Evolutionary conservation across 2,888 invertebrate genomes (phyloP), one percentile per base, ranked within the genome.

Genomic region (Meiosimyza platycephala): DNA sequence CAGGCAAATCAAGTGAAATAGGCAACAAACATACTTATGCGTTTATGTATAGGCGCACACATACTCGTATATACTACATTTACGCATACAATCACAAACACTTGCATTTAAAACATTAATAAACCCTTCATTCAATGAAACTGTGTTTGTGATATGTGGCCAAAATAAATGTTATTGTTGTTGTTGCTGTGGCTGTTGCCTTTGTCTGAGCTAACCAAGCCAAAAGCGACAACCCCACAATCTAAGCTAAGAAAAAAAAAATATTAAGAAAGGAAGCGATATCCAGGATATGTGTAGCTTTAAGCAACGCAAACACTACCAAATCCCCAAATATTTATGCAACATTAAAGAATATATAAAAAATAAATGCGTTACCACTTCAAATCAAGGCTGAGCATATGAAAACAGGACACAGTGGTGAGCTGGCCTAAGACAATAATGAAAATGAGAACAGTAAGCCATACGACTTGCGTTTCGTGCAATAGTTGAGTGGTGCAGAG

Each of bases 61-160:
- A 64, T 22, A 7, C 55, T 47, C 52, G 50, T 47, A 22, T 9
- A 73, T 9, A n/a, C 33, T 16, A 15, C 13, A 22, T n/a, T 52
- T 52, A 52, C 28, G 40, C 12, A 48, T 57, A 68, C 59, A 59
- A 54, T 63, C 52, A 47, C 70, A 70, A 70, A 80, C 79, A 79
- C 80, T 81, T 80, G 78, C 82, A 83, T 83, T 82, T 82, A 82
- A 82, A 48, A 83, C 83, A 83, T 82, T 82, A 82, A 82, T 83
- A 82, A 72, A 72, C 72, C 72, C 62, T 64, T 64, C 54, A 64
- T 18, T 54, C 60, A 66, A 67, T 60, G 48, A 59, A 65, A 48
- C 52, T 59, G 64, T 55, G 54, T 62, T 16, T 52, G 62, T 67
- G 72, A 67, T 72, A 67, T 72, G 67, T 62, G 67, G 55, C 60